A percentile compares a stretch with the other conserved stretches of the same genome.
phyloP scores from a whole-genome alignment of 2,113 vertebrate genomes.

The Elephas maximus region DNA sequence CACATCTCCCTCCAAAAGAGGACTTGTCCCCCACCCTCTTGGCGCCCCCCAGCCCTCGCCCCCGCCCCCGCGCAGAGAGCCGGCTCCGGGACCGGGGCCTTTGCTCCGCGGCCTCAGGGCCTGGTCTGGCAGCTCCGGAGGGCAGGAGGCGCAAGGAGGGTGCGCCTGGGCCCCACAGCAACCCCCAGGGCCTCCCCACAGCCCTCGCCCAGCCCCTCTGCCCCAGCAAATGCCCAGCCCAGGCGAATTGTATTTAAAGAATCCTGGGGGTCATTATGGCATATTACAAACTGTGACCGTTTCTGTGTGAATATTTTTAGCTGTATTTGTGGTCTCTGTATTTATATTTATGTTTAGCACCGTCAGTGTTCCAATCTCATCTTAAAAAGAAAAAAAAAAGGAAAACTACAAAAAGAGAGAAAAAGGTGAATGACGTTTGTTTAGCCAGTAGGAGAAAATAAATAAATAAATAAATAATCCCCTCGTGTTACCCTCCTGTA shows the following conservation, averaged over 20 bases:
- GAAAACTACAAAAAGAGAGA: constrained; percentile 81
- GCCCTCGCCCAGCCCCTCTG: constrained; percentile 79
- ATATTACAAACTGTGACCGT: constrained; percentile 91
- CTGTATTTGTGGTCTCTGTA: constrained; percentile 93
- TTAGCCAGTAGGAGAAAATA: constrained; percentile 87
- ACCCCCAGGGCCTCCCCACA: constrained; percentile 69
- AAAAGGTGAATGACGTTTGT: constrained; percentile 90
- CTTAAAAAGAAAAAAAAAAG: constrained; percentile 64
- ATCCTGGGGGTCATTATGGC: constrained; percentile 88
- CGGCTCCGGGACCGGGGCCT: constrained; percentile 65
- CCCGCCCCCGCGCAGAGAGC: constrained; percentile 49
- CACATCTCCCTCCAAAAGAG: constrained; percentile 56
- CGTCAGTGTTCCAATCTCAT: constrained; percentile 88
- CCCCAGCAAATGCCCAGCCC: constrained; percentile 85
- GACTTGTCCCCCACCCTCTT: constrained; percentile 33
- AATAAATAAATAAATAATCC: constrained; percentile 56
- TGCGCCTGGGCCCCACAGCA: constrained; percentile 44
- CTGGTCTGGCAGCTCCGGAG: constrained; percentile 59
- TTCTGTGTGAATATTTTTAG: constrained; percentile 92
- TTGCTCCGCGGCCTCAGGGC: constrained; percentile 69
- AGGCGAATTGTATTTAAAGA: constrained; percentile 89
- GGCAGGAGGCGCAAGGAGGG: constrained; percentile 71
- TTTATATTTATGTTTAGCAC: constrained; percentile 94
- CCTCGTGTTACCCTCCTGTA: constrained; percentile 89
- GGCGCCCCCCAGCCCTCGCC: background rate